A percentile compares a stretch with the other conserved stretches of the same genome.
phyloP scores from a whole-genome alignment of 2,888 invertebrate species.

The Torymus tubicola region DNA sequence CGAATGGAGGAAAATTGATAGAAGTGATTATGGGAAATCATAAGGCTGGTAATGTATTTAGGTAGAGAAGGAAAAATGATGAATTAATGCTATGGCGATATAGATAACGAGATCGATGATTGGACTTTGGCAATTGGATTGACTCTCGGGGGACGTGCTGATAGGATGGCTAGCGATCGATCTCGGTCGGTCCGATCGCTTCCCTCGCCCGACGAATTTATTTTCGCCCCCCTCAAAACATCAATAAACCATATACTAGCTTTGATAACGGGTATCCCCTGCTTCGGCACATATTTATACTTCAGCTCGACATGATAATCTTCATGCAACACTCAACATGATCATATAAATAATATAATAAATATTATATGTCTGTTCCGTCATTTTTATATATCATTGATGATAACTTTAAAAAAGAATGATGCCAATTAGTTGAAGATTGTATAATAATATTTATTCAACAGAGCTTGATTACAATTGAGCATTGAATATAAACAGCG shows the following conservation, averaged over 20 bases:
- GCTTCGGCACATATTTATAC: constrained; percentile 19
- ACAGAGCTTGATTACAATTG: no score
- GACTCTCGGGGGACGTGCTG: constrained; percentile 53
- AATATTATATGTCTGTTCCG: no score
- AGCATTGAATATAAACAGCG: no score
- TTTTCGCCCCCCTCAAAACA: constrained; percentile 53
- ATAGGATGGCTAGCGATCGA: constrained; percentile 58
- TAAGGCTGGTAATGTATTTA: constrained; percentile 42
- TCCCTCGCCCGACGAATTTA: constrained; percentile 56
- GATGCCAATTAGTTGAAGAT: no score
- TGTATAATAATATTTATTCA: no score
- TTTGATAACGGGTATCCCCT: constrained; percentile 28
- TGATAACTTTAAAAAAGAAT: no score
- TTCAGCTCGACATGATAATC: constrained; percentile 17
- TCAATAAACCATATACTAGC: constrained; percentile 50
- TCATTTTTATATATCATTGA: no score
- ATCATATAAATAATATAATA: neutral
- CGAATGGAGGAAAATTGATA: constrained; percentile 53
- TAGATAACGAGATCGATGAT: constrained; percentile 61
- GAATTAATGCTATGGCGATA: constrained; percentile 56
- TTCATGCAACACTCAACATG: constrained; percentile 15
- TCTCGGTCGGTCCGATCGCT: constrained; percentile 57
- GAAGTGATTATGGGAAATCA: constrained; percentile 49
- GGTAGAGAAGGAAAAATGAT: constrained; percentile 50
- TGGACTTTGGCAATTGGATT: constrained; percentile 56